Evolutionary conservation across 2,113 vertebrate genomes (phyloP), one percentile per base, ranked within the genome.

Genomic region (Leiothrix lutea): DNA sequence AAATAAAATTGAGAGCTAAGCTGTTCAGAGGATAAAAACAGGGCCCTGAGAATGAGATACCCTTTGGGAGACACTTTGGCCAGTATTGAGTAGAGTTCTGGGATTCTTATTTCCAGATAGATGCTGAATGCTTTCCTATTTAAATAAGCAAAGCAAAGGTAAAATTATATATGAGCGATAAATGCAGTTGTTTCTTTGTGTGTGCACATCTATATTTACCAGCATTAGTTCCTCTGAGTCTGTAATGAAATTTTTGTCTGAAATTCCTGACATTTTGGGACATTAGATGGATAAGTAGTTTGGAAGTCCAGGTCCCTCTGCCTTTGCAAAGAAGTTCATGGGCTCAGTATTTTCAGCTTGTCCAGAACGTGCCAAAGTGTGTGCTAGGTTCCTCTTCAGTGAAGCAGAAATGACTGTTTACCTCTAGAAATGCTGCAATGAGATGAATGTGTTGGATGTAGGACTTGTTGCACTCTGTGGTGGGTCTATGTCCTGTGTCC

Each of bases 401-500:
- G 24, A 65, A 33, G n/a, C 2, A 61, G 45, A 72, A 86, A 47
- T 35, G 2, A 2, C 26, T 18, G 19, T 51, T 57, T 40, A 21
- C 40, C 36, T 78, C 40, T 62, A 79, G 79, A 35, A 58, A 47
- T 4, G 5, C 56, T 53, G 65, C 38, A 36, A 4, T 20, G 56
- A 40, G 22, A 8, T 51, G 26, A 73, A 70, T 36, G 17, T 51
- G 8, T 48, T 0, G 0, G 31, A 17, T 2, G 2, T 40, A 60
- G 42, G 65, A 50, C n/a, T 57, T 48, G 36, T 44, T 22, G 22
- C 8, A 2, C 16, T 51, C 58, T 31, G 3, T 48, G 47, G 18
- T 65, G 24, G 12, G 18, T 4, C 2, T n/a, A 0, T 40, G 10
- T 71, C 2, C 0, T 9, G 28, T 58, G 18, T 75, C 35, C 53